A percentile compares a stretch with the other conserved stretches of the same genome.
phyloP scores from a whole-genome alignment of 2,797 vertebrate genomes.

The Sebastes umbrosus region DNA sequence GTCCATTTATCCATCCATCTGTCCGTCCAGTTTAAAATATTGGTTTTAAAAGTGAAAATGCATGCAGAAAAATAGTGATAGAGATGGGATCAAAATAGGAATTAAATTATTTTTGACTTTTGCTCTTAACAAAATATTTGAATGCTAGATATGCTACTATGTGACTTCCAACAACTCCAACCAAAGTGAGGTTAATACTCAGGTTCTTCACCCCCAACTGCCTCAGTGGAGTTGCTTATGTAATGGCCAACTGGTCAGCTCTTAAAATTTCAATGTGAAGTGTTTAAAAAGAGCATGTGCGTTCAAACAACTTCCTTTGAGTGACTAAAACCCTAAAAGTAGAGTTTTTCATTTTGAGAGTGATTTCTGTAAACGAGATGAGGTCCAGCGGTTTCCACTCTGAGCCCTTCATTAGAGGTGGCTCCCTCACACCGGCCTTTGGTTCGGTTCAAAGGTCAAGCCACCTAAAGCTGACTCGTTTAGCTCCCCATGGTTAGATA shows the following conservation, averaged over 20 bases:
- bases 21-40: not conserved
- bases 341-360: slow-evolving; percentile 58
- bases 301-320: slow-evolving; percentile 26
- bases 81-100: not conserved
- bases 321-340: slow-evolving; percentile 38
- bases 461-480: slow-evolving; percentile 64
- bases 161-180: not conserved
- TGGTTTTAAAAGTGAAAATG: not conserved
- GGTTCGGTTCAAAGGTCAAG: slow-evolving; percentile 73
- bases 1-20: not conserved
- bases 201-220: not conserved
- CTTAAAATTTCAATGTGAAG: slow-evolving; percentile 23
- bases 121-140: not conserved
- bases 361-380: slow-evolving; percentile 64
- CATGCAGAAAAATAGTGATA: not conserved
- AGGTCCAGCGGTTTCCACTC: slow-evolving; percentile 45
- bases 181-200: not conserved
- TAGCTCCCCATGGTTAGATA: slow-evolving; percentile 58
- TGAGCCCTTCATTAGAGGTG: slow-evolving; percentile 71
- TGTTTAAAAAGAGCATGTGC: slow-evolving; percentile 22
- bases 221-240: not conserved
- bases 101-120: not conserved
- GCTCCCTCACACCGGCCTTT: slow-evolving; percentile 56
- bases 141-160: not conserved
- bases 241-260: slow-evolving; percentile 11